These are phyloP conservation scores for Melanotaenia nigrans DNA, from an alignment of 2,797 vertebrate genomes.

Conservation along the genomic window DNA sequence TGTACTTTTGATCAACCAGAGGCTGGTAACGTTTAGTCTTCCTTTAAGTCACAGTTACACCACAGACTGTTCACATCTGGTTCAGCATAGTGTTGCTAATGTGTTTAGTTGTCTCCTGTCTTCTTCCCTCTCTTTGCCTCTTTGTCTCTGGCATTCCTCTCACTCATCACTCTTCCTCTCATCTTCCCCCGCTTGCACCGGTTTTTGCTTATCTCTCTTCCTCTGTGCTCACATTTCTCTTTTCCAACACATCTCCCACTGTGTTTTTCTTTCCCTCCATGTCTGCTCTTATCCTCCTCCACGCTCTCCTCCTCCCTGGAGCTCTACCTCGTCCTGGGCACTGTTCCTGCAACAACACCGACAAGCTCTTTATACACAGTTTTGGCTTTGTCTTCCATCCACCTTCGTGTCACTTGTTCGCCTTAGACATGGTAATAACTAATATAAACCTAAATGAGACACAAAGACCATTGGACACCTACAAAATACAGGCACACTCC, in stretches of 20 bases:
- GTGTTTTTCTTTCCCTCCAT: conserved; percentile 60
- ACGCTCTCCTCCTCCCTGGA: conserved; percentile 23
- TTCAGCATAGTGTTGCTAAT: conserved; percentile 42
- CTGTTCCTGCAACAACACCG: conserved; percentile 39
- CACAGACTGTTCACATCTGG: conserved; percentile 27
- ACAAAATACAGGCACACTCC: conserved; percentile 13
- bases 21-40: conserved; percentile 14
- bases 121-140: conserved; percentile 40
- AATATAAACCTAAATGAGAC: conserved; percentile 42
- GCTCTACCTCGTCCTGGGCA: conserved; percentile 35
- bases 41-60: conserved; percentile 12
- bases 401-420: conserved; percentile 12
- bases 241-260: conserved; percentile 60
- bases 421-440: conserved; percentile 31
- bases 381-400: conserved; percentile 22
- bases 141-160: conserved; percentile 73
- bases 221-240: conserved; percentile 68
- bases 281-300: conserved; percentile 59
- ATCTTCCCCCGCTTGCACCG: conserved; percentile 60
- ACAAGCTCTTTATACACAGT: conserved; percentile 49
- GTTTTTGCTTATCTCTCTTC: conserved; percentile 73
- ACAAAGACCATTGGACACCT: conserved; percentile 27
- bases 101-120: conserved; percentile 50
- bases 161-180: conserved; percentile 68
- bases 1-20: conserved; percentile 19